Evolutionary conservation across 2,888 invertebrate genomes (phyloP).

Genomic region (Timema podura): DNA sequence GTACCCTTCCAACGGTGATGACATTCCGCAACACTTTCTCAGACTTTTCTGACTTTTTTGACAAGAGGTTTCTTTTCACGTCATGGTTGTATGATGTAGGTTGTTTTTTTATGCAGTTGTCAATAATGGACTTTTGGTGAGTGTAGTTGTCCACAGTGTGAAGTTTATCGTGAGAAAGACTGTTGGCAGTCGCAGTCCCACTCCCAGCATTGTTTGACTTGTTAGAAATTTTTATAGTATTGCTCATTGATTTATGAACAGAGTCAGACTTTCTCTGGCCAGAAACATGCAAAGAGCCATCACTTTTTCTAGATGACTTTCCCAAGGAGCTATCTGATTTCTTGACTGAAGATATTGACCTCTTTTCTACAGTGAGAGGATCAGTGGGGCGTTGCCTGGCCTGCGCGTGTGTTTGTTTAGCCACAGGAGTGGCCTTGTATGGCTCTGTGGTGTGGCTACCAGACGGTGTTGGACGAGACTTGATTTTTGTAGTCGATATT

Average conservation of each 20-base stretch:
- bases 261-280: slow-evolving; percentile 1
- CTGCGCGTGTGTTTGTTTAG: not conserved
- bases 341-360: not conserved
- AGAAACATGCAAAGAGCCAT: not conserved
- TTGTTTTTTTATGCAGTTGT: slow-evolving; percentile 25
- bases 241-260: slow-evolving; percentile 7
- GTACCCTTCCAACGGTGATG: slow-evolving; percentile 25
- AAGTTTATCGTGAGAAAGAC: slow-evolving; percentile 9
- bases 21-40: slow-evolving; percentile 21
- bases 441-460: not conserved
- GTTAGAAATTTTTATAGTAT: slow-evolving; percentile 9
- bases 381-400: not conserved
- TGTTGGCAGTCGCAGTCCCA: not conserved
- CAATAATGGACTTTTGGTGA: slow-evolving; percentile 13
- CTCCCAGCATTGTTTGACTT: not conserved
- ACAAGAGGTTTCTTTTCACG: slow-evolving; percentile 11
- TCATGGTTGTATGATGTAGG: slow-evolving; percentile 21
- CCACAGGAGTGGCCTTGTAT: not conserved
- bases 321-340: not conserved
- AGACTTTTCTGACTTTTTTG: slow-evolving; percentile 9
- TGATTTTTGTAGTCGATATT: slow-evolving; percentile 32
- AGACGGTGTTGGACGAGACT: slow-evolving; percentile 25
- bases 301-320: not conserved
- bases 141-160: slow-evolving; percentile 7
- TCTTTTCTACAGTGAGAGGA: too few species aligned